Percentiles rank a stretch among this genome's conserved stretches.
phyloP scores from a whole-genome alignment of 2,888 invertebrate species.

The Belgica antarctica region DNA sequence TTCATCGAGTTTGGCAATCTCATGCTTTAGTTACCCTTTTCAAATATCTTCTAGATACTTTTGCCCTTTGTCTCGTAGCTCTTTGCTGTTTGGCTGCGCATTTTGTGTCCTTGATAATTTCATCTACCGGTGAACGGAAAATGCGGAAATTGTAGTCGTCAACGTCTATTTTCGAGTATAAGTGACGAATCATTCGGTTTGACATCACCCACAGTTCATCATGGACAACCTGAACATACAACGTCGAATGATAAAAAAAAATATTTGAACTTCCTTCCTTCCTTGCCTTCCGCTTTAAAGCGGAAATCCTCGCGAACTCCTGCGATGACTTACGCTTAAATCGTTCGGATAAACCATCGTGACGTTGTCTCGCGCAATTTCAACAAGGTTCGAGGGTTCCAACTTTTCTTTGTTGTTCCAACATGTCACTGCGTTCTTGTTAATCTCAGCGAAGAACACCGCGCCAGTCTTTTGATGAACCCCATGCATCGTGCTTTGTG shows the following conservation, averaged over 20 bases:
- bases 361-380: slow-evolving; percentile 61
- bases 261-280: not conserved
- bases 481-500: slow-evolving; percentile 69
- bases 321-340: slow-evolving; percentile 51
- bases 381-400: slow-evolving; percentile 57
- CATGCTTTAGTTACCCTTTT: too few species aligned
- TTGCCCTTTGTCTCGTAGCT: not conserved
- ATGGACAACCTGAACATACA: slow-evolving; percentile 58
- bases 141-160: slow-evolving; percentile 65
- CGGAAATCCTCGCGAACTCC: not conserved
- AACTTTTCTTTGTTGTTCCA: slow-evolving; percentile 65
- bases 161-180: slow-evolving; percentile 62
- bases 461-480: slow-evolving; percentile 62
- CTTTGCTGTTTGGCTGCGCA: slow-evolving; percentile 50
- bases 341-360: slow-evolving; percentile 72
- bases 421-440: slow-evolving; percentile 69
- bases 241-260: not conserved
- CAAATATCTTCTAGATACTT: too few species aligned
- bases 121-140: slow-evolving; percentile 56
- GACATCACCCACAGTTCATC: slow-evolving; percentile 67
- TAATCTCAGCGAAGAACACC: slow-evolving; percentile 69
- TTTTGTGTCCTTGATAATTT: slow-evolving; percentile 55
- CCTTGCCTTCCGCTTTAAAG: not conserved
- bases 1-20: too few species aligned
- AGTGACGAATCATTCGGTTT: slow-evolving; percentile 66